Evolutionary conservation across 1,140 invertebrate genomes (phyloP).

Genomic region (Conus betulinus): DNA sequence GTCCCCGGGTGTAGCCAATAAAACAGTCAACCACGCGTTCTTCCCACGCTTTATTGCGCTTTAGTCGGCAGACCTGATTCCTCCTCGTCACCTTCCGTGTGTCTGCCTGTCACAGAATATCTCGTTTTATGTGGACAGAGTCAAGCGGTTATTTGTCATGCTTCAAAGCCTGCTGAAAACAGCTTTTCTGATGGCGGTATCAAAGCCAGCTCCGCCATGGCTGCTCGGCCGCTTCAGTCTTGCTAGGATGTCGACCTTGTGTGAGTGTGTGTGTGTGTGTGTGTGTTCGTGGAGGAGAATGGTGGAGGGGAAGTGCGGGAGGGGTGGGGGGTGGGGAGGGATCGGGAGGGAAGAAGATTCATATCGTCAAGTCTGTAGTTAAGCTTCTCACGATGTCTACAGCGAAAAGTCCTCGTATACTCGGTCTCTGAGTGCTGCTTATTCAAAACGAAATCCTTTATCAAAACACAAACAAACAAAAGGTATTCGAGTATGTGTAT

Average conservation of each 20-base stretch:
- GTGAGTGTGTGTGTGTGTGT: constrained; percentile 12
- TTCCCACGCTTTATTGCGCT: not conserved
- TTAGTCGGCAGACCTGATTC: not conserved
- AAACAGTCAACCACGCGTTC: too few species aligned
- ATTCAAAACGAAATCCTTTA: too few species aligned
- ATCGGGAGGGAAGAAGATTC: not conserved
- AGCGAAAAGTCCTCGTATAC: too few species aligned
- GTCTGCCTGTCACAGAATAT: not conserved
- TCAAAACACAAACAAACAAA: too few species aligned
- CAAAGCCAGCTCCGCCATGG: too few species aligned
- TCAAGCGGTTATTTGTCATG: constrained; percentile 5
- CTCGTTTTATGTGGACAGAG: not conserved
- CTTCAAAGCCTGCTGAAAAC: not conserved
- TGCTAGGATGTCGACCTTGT: not conserved
- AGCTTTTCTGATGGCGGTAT: not conserved
- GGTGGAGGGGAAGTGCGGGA: not conserved
- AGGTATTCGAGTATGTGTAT: too few species aligned
- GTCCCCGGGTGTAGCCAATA: not conserved
- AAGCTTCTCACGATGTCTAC: too few species aligned
- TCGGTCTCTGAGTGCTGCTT: too few species aligned
- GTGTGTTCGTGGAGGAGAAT: not conserved
- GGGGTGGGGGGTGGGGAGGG: not conserved
- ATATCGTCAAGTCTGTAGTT: too few species aligned
- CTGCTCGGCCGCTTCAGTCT: too few species aligned
- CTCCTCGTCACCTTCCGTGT: not conserved